phyloP scores from a whole-genome alignment of 2,888 invertebrate genomes.

The Parapristionchus giblindavisi region DNA sequence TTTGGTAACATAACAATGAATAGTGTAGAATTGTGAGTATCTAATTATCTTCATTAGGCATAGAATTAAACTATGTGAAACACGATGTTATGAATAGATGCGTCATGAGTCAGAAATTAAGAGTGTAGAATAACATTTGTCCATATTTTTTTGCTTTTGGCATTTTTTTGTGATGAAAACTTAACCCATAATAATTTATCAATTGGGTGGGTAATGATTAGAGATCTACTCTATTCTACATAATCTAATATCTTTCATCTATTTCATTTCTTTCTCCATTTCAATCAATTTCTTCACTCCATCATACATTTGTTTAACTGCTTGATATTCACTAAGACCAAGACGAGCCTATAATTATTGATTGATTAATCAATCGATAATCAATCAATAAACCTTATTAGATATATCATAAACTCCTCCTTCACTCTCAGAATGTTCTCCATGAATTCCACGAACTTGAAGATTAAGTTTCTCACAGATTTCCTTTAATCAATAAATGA shows the following conservation, averaged over 20 bases:
- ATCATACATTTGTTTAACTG: slow-evolving; percentile 80
- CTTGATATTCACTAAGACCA: slow-evolving; percentile 79
- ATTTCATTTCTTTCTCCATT: slow-evolving; percentile 62
- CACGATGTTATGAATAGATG: too few relatives aligned
- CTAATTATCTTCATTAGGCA: too few relatives aligned
- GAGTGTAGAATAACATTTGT: too few relatives aligned
- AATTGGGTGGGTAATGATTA: too few relatives aligned
- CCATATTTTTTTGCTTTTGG: too few relatives aligned
- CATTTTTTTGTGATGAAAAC: too few relatives aligned
- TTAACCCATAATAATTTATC: too few relatives aligned
- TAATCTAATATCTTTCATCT: neutral
- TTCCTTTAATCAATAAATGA: slow-evolving; percentile 71
- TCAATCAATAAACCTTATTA: slow-evolving; percentile 75
- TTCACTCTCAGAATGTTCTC: slow-evolving; percentile 94
- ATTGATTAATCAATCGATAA: neutral
- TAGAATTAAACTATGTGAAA: too few relatives aligned
- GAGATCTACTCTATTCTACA: too few relatives aligned
- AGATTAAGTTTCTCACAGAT: slow-evolving; percentile 84
- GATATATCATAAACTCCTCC: slow-evolving; percentile 86
- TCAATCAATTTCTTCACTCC: slow-evolving; percentile 76
- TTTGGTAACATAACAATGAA: too few relatives aligned
- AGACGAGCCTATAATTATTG: slow-evolving; percentile 77
- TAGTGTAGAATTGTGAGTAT: too few relatives aligned
- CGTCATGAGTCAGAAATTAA: too few relatives aligned
- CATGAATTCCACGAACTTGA: slow-evolving; percentile 81